These are phyloP conservation scores for Drosophila mojavensis DNA, from an alignment of 1,140 invertebrate species.

Conservation along the genomic window DNA sequence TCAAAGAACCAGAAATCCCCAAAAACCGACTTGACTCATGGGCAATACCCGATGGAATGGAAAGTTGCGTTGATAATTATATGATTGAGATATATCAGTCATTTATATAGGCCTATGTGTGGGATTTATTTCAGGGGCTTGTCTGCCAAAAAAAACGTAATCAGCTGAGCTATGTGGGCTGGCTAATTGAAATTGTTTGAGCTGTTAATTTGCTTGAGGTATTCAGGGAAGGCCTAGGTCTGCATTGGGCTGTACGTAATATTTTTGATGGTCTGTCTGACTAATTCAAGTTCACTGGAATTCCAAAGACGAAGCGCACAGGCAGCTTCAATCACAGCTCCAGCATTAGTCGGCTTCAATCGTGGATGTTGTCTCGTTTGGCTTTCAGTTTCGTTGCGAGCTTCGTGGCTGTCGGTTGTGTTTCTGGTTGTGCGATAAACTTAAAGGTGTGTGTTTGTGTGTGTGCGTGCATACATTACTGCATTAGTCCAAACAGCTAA, in stretches of 20 bases:
- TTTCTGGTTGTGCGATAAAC: neutral
- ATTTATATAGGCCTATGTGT: constrained; percentile 23
- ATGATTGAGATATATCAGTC: too few relatives aligned
- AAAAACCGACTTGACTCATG: constrained; percentile 20
- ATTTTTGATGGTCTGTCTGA: constrained; percentile 59
- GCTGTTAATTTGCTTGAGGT: constrained; percentile 9
- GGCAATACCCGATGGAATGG: constrained; percentile 3
- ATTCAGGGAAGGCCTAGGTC: neutral
- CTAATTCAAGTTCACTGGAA: constrained; percentile 77
- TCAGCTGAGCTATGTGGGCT: constrained; percentile 50
- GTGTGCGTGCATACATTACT: constrained; percentile 37
- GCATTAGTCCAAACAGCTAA: constrained; percentile 11
- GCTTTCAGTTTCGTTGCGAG: constrained; percentile 82
- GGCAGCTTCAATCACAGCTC: constrained; percentile 17
- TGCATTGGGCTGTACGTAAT: constrained; percentile 10
- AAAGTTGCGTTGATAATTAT: too few relatives aligned
- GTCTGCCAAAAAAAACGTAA: constrained; percentile 18
- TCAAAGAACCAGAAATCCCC: constrained; percentile 18
- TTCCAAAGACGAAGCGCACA: constrained; percentile 32
- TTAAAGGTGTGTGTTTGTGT: constrained; percentile 10
- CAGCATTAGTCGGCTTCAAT: neutral
- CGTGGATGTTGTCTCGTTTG: constrained; percentile 10
- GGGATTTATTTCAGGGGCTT: constrained; percentile 69
- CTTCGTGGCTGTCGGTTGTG: constrained; percentile 58
- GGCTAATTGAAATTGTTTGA: constrained; percentile 13